phyloP scores from a whole-genome alignment of 1,140 invertebrate species.

The Drosophila triauraria region DNA sequence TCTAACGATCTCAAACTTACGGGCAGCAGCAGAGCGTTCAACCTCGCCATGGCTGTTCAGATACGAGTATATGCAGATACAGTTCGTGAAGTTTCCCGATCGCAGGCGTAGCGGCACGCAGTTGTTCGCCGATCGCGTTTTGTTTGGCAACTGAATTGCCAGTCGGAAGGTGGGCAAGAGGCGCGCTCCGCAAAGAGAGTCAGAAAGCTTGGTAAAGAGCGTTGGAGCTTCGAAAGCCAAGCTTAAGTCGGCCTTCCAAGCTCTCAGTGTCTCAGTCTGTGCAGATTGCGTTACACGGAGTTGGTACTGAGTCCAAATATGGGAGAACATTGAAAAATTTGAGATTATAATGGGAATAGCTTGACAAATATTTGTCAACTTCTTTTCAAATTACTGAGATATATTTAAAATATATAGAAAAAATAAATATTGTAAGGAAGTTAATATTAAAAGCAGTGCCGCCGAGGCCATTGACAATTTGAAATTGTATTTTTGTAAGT shows the following conservation, averaged over 20 bases:
- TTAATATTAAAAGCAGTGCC: too few species aligned
- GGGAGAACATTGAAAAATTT: background rate
- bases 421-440: too few species aligned
- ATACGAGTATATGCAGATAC: conserved; percentile 24
- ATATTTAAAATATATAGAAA: too few species aligned
- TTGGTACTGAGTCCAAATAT: background rate
- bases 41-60: conserved; percentile 58
- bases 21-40: conserved; percentile 57
- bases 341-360: background rate
- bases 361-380: background rate
- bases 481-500: too few species aligned
- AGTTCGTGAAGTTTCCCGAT: conserved; percentile 10
- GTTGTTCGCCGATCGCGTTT: conserved; percentile 62
- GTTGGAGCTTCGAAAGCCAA: conserved; percentile 15
- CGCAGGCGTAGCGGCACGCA: conserved; percentile 19
- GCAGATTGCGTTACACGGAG: background rate
- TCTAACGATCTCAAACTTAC: conserved; percentile 60
- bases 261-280: background rate
- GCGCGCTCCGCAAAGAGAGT: conserved; percentile 29
- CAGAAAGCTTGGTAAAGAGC: conserved; percentile 41
- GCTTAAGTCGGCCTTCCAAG: background rate
- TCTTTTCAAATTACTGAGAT: too few species aligned
- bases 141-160: conserved; percentile 68
- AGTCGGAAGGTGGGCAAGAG: conserved; percentile 13
- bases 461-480: too few species aligned